phyloP scores from a whole-genome alignment of 2,113 vertebrate genomes.

The Zosterops lateralis region DNA sequence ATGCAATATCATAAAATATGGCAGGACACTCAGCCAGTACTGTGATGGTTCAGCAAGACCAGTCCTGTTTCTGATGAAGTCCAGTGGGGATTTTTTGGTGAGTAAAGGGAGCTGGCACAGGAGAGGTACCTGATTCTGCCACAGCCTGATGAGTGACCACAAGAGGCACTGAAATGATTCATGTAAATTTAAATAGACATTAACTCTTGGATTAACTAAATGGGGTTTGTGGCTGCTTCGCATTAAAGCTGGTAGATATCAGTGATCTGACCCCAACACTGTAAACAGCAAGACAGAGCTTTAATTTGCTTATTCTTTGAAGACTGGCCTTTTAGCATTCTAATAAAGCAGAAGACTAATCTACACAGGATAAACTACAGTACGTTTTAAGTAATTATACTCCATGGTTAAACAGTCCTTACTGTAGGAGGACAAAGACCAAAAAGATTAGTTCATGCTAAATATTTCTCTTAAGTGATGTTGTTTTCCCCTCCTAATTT shows the following conservation, averaged over 20 bases:
- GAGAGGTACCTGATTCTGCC: background rate
- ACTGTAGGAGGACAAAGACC: constrained; percentile 7
- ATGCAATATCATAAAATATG: background rate
- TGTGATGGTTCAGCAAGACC: background rate
- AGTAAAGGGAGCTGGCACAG: background rate
- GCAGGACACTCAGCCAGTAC: background rate
- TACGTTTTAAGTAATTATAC: constrained; percentile 43
- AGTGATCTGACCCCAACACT: background rate
- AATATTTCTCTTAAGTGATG: constrained; percentile 45
- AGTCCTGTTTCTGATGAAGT: background rate
- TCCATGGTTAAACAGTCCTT: constrained; percentile 30
- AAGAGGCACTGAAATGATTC: background rate
- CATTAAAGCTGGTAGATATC: constrained; percentile 9
- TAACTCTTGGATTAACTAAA: constrained; percentile 4
- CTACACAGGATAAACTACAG: constrained; percentile 13
- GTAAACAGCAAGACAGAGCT: constrained; percentile 31
- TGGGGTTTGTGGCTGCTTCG: background rate
- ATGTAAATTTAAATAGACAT: background rate
- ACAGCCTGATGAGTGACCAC: background rate
- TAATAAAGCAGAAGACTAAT: constrained; percentile 38
- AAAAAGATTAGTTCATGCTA: constrained; percentile 43
- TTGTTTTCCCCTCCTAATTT: constrained; percentile 43
- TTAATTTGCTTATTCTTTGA: constrained; percentile 54
- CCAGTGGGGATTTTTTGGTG: background rate
- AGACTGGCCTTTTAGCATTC: background rate